Percentiles rank a stretch among this genome's conserved stretches.
Evolutionary conservation across 2,888 invertebrate genomes (phyloP).

Genomic region (Chaetoderma sp.): DNA sequence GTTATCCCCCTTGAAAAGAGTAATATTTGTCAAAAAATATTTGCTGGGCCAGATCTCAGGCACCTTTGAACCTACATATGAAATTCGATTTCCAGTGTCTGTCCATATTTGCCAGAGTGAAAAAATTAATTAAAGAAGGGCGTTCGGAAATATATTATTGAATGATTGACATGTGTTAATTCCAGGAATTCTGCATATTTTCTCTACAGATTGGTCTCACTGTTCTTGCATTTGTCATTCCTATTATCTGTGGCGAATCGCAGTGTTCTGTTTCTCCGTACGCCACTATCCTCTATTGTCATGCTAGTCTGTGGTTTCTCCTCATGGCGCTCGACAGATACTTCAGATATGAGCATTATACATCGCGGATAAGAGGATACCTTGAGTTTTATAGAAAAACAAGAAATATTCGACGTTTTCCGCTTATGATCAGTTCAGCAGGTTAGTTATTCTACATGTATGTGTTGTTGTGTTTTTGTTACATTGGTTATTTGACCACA

Average conservation of each 20-base stretch:
- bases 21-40: too few relatives aligned
- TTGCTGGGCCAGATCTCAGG: too few relatives aligned
- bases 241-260: too few relatives aligned
- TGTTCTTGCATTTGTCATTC: constrained; percentile 44
- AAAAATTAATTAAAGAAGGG: too few relatives aligned
- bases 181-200: not conserved
- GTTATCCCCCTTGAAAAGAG: too few relatives aligned
- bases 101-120: too few relatives aligned
- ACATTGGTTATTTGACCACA: not conserved
- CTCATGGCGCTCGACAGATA: constrained; percentile 49
- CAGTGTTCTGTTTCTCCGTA: too few relatives aligned
- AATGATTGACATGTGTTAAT: too few relatives aligned
- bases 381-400: constrained; percentile 59
- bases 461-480: not conserved
- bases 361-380: constrained; percentile 56
- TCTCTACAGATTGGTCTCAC: constrained; percentile 45
- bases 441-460: constrained; percentile 37
- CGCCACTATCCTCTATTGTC: constrained; percentile 49
- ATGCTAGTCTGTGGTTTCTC: constrained; percentile 55
- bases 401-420: constrained; percentile 47
- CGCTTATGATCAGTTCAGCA: constrained; percentile 52
- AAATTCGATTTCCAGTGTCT: too few relatives aligned
- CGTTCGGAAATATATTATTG: too few relatives aligned
- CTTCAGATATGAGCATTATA: constrained; percentile 50
- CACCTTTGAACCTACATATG: too few relatives aligned